A percentile compares a stretch with the other conserved stretches of the same genome.
Conservation (phyloP, 2,113 vertebrate genomes). For the Melanerpes aurifrons region DNA sequence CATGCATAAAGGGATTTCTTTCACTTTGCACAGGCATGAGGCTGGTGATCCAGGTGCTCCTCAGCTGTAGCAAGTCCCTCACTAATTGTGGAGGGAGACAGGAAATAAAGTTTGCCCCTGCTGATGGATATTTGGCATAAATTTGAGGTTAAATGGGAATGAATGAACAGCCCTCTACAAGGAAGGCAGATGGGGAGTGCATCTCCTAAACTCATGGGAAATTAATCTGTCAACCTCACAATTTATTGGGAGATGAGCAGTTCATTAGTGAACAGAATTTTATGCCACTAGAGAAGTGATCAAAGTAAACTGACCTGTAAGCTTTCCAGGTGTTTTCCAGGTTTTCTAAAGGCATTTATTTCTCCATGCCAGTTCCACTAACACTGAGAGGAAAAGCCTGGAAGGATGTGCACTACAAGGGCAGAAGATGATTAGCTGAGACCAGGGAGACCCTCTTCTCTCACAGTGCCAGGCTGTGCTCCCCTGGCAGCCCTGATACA, state of each 20-base stretch:
- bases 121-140: neutral
- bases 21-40: neutral
- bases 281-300: neutral
- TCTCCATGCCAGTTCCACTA: neutral
- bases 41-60: neutral
- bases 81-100: neutral
- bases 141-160: neutral
- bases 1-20: neutral
- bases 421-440: neutral
- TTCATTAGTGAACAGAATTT: neutral
- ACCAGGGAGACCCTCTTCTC: neutral
- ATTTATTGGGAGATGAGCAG: neutral
- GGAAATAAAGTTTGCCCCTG: neutral
- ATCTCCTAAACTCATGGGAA: neutral
- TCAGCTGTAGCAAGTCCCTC: neutral
- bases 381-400: neutral
- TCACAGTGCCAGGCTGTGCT: neutral
- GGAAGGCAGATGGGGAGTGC: neutral
- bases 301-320: neutral
- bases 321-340: neutral
- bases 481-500: fast-evolving
- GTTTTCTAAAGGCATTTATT: neutral
- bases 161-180: neutral
- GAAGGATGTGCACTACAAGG: neutral
- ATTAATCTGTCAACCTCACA: neutral